Evolutionary conservation across 2,113 vertebrate species (phyloP), one percentile per base, ranked within the genome.

Genomic region (Chloroceryle aenea): DNA sequence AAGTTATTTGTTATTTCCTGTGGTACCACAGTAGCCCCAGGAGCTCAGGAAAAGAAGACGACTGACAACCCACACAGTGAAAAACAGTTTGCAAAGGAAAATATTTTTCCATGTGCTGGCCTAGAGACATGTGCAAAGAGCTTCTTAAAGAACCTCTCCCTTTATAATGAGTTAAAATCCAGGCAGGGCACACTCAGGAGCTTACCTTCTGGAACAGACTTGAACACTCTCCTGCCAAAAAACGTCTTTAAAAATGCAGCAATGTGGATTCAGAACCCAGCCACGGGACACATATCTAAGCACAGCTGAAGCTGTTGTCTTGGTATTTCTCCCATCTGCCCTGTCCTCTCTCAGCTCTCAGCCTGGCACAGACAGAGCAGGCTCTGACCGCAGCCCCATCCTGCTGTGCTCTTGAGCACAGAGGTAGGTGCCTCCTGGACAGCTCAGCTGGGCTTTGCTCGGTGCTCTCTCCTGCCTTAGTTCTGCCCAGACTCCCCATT

Each of bases 81-180:
- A 91, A 89, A 94, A 73, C 0, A 79, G 69, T 69, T 94, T 58
- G 66, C 71, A 75, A 91, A 79, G 80, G 68, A 81, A 95, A 95
- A 63, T 80, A 89, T 67, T 87, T 87, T 79, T 58, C 71, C 50
- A 26, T 42, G 53, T 85, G 71, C 74, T 79, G 58, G 74, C 71
- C 74, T 45, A 89, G 32, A 89, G 91, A 91, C n/a, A 62, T 45
- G 87, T 3, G n/a, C 11, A 1, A 74, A 61, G 36, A 91, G 43
- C 53, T 79, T 61, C 74, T 69, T 66, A 43, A 79, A 53, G 77
- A 95, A 64, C 11, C 10, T 25, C 48, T 87, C 36, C 48, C 91
- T 82, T 85, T 26, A 48, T 32, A 79, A 47, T 34, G 64, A 82
- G 48, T 45, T 45, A 64, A 85, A 89, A 72, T 89, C 40, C 87